Evolutionary conservation across 2,888 invertebrate species (phyloP), one percentile per base, ranked within the genome.

Genomic region (Nebria salina): DNA sequence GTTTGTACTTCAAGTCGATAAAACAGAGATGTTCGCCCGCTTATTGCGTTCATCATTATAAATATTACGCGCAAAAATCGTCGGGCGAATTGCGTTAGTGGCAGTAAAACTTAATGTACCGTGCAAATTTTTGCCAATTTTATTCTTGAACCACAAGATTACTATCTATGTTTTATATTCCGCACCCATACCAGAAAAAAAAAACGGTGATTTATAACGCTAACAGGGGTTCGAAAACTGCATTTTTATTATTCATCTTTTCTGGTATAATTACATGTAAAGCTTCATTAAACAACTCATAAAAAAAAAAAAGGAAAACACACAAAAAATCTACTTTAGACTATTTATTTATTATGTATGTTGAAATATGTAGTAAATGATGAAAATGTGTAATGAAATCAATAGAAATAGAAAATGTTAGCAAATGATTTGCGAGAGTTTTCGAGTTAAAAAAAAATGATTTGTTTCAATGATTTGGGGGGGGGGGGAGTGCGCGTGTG

Each of bases 91-190:
- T 75, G 70, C 64, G 75, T 80, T 80, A 75, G 41, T 75, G 74
- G 80, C 64, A 80, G 75, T 80, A 75, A 80, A 80, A 80, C 64
- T 80, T 80, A 80, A 80, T 80, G 80, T 75, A 6, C 70, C 80
- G 75, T 80, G 64, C 80, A 80, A 75, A 80, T 80, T 80, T 80
- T 80, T 80, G 80, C 80, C 80, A 80, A 80, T 80, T 80, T 80
- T 80, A 80, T 75, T 79, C 79, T 41, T 70, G 74, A 74, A 77
- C 25, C 68, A 68, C 25, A 25, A 26, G 76, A 77, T 77, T 77
- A 64, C 43, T 72, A 77, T 72, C 65, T 26, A 72, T 72, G 77
- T 77, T 77, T 77, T 77, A 77, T 77, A 65, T 72, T 77, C 72
- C 13, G 54, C 13, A 13, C 13, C 54, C 54, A 54, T 54, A 20